phyloP scores from a whole-genome alignment of 1,140 invertebrate species.

The Dreissena rostriformis region DNA sequence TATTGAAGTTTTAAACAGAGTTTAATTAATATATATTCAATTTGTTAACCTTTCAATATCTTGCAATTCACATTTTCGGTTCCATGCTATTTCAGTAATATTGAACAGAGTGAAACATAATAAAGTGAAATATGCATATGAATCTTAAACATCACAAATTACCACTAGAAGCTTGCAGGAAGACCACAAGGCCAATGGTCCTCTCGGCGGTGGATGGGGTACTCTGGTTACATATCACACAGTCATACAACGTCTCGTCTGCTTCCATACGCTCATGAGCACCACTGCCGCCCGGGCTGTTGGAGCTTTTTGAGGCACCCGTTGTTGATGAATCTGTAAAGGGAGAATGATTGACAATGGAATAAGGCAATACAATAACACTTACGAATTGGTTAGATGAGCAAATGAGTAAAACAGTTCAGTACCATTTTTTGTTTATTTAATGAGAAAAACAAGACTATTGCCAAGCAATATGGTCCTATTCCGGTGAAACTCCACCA shows the following conservation, averaged over 20 bases:
- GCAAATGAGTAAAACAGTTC: no score
- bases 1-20: no score
- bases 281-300: conserved; percentile 12
- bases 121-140: not conserved
- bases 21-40: no score
- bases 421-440: no score
- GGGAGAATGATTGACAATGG: not conserved
- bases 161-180: conserved; percentile 91
- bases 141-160: conserved; percentile 2
- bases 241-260: conserved; percentile 89
- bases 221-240: conserved; percentile 97
- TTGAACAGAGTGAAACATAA: not conserved
- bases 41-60: no score
- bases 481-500: no score
- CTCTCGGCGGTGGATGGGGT: conserved; percentile 91
- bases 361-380: no score
- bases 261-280: conserved; percentile 8
- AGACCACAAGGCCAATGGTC: conserved; percentile 94
- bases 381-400: no score
- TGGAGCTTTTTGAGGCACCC: conserved; percentile 32
- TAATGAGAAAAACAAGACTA: no score
- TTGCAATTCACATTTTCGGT: no score
- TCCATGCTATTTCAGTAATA: no score
- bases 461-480: no score
- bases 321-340: conserved; percentile 19